These are phyloP conservation scores for Cyprinodon diabolis DNA, from an alignment of 2,797 vertebrate genomes.

Conservation along the genomic window DNA sequence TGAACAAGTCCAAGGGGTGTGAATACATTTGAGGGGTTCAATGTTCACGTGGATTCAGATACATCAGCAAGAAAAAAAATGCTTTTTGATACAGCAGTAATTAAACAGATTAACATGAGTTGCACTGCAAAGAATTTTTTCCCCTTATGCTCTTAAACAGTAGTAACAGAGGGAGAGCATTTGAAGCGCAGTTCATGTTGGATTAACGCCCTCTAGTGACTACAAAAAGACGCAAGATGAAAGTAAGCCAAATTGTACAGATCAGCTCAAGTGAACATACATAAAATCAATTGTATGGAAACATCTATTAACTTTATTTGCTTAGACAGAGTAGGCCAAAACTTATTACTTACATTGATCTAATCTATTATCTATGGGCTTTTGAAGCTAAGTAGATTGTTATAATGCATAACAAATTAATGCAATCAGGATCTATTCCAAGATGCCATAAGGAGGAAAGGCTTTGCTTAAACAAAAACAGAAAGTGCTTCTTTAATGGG, in stretches of 20 bases:
- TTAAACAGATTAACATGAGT: constrained; percentile 50
- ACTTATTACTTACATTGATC: neutral
- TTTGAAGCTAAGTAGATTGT: neutral
- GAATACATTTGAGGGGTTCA: neutral
- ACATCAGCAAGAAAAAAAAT: neutral
- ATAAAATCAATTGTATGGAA: neutral
- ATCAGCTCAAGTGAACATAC: neutral
- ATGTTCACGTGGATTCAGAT: neutral
- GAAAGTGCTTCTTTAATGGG: constrained; percentile 66
- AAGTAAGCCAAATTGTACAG: constrained; percentile 28
- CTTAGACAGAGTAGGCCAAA: neutral
- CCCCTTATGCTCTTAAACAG: constrained; percentile 56
- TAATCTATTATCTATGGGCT: no score
- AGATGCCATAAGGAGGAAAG: constrained; percentile 8
- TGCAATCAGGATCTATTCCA: constrained; percentile 1
- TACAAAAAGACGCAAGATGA: constrained; percentile 57
- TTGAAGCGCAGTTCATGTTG: constrained; percentile 62
- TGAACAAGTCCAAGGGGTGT: neutral
- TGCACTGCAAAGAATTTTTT: constrained; percentile 52
- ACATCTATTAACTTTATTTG: neutral
- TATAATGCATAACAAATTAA: constrained; percentile 1
- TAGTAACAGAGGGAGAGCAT: constrained; percentile 38
- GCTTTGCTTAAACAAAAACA: constrained; percentile 11
- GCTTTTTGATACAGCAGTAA: constrained; percentile 4
- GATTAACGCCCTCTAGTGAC: constrained; percentile 81